A percentile compares a stretch with the other conserved stretches of the same genome.
These are phyloP conservation scores for Hirundichthys speculiger DNA, from an alignment of 2,113 vertebrate genomes.

Conservation along the genomic window DNA sequence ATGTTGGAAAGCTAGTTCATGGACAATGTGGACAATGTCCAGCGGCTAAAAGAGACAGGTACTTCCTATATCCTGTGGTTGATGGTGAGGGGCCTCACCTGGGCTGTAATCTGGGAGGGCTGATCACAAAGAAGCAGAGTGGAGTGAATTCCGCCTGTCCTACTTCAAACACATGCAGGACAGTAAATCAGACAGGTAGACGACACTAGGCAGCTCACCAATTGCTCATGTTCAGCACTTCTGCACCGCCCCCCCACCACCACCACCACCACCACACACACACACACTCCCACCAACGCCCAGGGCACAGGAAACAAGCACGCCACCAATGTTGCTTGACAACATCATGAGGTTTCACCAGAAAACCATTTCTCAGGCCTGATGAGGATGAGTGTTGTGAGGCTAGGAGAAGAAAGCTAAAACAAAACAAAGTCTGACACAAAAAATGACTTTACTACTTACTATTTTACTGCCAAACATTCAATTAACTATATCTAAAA, in stretches of 20 bases:
- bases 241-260: slow-evolving; percentile 28
- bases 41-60: slow-evolving; percentile 78
- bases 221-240: slow-evolving; percentile 81
- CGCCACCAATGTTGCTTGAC: slow-evolving; percentile 84
- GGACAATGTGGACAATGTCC: slow-evolving; percentile 54
- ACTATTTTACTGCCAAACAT: neutral
- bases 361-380: slow-evolving; percentile 36
- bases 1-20: slow-evolving; percentile 16
- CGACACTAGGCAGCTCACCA: slow-evolving; percentile 84
- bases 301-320: slow-evolving; percentile 79
- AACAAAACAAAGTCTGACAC: neutral
- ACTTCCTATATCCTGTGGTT: slow-evolving; percentile 89
- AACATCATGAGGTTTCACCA: slow-evolving; percentile 38
- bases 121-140: slow-evolving; percentile 92
- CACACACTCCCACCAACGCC: too few relatives aligned
- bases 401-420: too few relatives aligned
- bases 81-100: slow-evolving; percentile 88
- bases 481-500: neutral
- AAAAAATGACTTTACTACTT: neutral
- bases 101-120: slow-evolving; percentile 90
- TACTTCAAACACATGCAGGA: slow-evolving; percentile 90
- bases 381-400: slow-evolving; percentile 1
- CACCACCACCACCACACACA: slow-evolving; percentile 2
- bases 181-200: slow-evolving; percentile 91
- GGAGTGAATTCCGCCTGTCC: slow-evolving; percentile 93